These are phyloP conservation scores for Gymnocephalus cernua DNA, from an alignment of 2,113 vertebrate species.

Conservation along the genomic window DNA sequence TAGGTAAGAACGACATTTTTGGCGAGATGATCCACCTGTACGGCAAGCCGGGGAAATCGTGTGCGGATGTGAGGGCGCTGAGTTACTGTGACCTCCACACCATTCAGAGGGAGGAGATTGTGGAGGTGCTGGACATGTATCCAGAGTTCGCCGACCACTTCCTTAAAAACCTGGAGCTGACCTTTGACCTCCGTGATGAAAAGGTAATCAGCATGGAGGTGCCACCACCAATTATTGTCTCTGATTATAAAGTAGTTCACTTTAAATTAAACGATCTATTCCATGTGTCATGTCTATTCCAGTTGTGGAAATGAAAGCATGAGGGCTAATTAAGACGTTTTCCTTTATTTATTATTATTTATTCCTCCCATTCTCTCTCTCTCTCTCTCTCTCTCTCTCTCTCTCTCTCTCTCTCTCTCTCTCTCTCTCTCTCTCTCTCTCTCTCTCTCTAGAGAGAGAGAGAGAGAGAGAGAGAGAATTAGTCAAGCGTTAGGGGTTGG, in stretches of 20 bases:
- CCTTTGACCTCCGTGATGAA: conserved; percentile 96
- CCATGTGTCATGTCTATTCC: neutral
- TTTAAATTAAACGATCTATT: conserved; percentile 19
- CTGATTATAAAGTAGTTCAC: neutral
- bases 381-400: no score
- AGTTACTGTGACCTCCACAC: conserved; percentile 97
- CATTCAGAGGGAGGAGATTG: conserved; percentile 94
- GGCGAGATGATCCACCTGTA: conserved; percentile 97
- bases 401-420: no score
- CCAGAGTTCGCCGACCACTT: conserved; percentile 98
- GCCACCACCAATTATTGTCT: neutral
- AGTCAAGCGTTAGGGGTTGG: neutral
- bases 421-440: no score
- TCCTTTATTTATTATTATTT: no score
- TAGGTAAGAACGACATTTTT: conserved; percentile 98
- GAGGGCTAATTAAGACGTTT: conserved; percentile 1
- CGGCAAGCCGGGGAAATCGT: conserved; percentile 93
- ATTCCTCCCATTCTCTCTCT: no score
- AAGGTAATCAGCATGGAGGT: conserved; percentile 52
- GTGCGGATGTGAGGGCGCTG: conserved; percentile 93
- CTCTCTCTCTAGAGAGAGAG: no score
- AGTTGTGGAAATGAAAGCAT: conserved; percentile 12
- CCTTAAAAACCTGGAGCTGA: conserved; percentile 94
- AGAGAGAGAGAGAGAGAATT: conserved; percentile 4
- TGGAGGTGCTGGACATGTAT: conserved; percentile 99